A percentile compares a stretch with the other conserved stretches of the same genome.
Conservation (phyloP, 1,140 invertebrate species). For the Ostrea edulis region DNA sequence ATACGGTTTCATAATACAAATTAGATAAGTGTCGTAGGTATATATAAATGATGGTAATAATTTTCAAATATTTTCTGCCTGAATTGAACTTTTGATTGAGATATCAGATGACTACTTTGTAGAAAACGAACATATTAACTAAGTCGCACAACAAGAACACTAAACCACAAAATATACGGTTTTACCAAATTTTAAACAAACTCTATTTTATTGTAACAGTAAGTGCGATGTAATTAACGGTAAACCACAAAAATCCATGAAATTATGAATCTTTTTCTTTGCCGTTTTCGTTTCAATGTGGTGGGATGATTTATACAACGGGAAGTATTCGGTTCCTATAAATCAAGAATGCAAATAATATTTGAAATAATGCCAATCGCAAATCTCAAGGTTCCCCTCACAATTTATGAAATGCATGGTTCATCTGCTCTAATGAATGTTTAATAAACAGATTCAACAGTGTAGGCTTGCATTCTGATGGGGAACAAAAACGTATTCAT, state of each 20-base stretch:
- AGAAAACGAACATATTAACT: too few relatives aligned
- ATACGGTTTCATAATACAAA: too few relatives aligned
- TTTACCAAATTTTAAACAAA: too few relatives aligned
- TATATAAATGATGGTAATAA: too few relatives aligned
- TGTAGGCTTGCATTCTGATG: background rate
- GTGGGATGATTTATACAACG: background rate
- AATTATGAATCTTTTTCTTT: background rate
- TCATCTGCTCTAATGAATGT: background rate
- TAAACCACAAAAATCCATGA: background rate
- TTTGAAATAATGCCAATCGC: conserved; percentile 24
- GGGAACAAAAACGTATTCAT: background rate
- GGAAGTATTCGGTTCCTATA: background rate
- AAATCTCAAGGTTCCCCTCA: background rate
- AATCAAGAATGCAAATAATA: conserved; percentile 20
- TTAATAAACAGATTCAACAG: background rate
- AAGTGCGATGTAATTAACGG: conserved; percentile 11
- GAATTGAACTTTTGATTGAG: too few relatives aligned
- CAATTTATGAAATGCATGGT: background rate
- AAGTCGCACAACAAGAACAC: too few relatives aligned
- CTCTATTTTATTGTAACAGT: too few relatives aligned
- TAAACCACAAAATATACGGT: too few relatives aligned
- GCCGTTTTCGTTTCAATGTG: background rate
- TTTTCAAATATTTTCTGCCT: too few relatives aligned
- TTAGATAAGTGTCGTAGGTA: too few relatives aligned
- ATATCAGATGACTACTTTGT: too few relatives aligned